Evolutionary conservation across 2,113 vertebrate genomes (phyloP), one percentile per base, ranked within the genome.

Genomic region (Fregata magnificens): DNA sequence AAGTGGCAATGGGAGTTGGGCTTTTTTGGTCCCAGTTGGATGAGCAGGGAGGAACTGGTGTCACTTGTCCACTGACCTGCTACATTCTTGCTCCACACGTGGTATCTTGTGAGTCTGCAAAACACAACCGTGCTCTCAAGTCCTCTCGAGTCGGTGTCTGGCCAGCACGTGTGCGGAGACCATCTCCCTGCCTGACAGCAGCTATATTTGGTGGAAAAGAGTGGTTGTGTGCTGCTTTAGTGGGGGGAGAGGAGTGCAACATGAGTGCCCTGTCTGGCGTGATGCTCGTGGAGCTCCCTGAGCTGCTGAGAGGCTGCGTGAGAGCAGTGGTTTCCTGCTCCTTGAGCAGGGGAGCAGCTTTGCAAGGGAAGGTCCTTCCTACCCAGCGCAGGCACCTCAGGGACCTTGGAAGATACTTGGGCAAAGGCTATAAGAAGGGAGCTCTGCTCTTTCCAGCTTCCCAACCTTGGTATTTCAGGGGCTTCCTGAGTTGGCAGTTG

Each of bases 241-340:
- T 76, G 47, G 56, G 61, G 6, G 25, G 76, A 66, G 49, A 62
- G 59, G 36, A 24, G 3, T 18, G 25, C 29, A 38, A 18, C 1
- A 3, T 49, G 31, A 55, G 26, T 16, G 15, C 29, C 19, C 80
- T 56, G 21, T 34, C 29, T 4, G 2, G 8, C 0, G 0, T 25
- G 45, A 36, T 50, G 62, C 42, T 87, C 5, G 0, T 21, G 45
- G 52, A 44, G 40, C 13, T 53, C 16, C 28, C 9, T 21, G n/a
- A 61, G 21, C 40, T 45, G 40, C n/a, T 0, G 3, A 28, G 49
- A 29, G 29, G 44, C n/a, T 55, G 34, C 4, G 3, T 12, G 31
- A 63, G 55, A 50, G 45, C 9, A 5, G 29, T 67, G 29, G 29
- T n/a, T 85, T 66, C 36, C 29, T 62, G 7, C 28, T 76, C 5